Conservation (phyloP, 2,797 vertebrate genomes). For the Heteromormyrus szaboi region DNA sequence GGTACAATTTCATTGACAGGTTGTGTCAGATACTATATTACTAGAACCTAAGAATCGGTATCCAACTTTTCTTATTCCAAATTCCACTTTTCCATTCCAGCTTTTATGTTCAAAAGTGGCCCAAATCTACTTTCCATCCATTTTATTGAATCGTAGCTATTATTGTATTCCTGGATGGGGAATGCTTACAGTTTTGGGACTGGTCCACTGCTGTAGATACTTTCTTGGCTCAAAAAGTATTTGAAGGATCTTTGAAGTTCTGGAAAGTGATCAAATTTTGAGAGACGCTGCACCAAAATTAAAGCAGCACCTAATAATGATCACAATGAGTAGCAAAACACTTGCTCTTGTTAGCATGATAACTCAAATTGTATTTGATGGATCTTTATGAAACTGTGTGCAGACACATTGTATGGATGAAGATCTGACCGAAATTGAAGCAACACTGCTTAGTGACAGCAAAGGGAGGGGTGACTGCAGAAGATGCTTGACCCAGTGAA, state of each 20-base stretch:
- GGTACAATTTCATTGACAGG: background rate
- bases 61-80: background rate
- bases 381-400: background rate
- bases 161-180: background rate
- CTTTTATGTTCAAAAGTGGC: background rate
- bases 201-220: background rate
- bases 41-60: background rate
- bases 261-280: background rate
- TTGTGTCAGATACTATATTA: slow-evolving; percentile 1
- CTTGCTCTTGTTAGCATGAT: background rate
- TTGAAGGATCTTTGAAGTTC: background rate
- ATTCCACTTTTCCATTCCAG: background rate
- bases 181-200: background rate
- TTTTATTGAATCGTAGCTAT: background rate
- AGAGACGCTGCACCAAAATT: background rate
- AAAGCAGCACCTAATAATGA: background rate
- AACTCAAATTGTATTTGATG: background rate
- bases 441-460: background rate
- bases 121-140: background rate
- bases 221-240: background rate
- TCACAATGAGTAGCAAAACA: background rate
- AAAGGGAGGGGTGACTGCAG: background rate
- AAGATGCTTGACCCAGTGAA: background rate
- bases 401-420: background rate
- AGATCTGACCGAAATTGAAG: background rate